These are phyloP conservation scores for Caenorhabditis sp. DNA, from an alignment of 2,888 invertebrate species.

Conservation along the genomic window DNA sequence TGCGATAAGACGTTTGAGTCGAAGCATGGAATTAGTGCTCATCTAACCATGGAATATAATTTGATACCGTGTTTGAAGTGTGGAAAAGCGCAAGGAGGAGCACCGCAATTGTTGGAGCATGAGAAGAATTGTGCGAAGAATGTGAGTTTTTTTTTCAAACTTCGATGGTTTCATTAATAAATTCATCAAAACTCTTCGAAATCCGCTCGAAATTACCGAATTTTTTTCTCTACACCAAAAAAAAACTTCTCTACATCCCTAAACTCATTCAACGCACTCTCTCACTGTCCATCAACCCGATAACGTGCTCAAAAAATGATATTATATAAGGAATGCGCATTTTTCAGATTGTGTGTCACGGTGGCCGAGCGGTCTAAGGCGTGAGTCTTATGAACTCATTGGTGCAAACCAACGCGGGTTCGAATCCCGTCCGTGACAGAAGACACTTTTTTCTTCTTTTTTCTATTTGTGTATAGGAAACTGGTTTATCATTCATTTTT, in stretches of 20 bases:
- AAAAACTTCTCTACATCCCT: no score
- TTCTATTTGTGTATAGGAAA: no score
- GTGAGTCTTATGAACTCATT: constrained; percentile 36
- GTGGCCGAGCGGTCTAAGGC: constrained; percentile 38
- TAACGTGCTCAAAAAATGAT: no score
- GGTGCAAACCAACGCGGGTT: constrained; percentile 32
- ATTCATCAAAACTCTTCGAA: no score
- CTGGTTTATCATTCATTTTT: no score
- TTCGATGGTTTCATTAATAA: background rate
- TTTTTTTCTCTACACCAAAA: no score
- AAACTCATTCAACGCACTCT: no score
- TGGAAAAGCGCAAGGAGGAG: background rate
- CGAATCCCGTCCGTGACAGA: constrained; percentile 19
- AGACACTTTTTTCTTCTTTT: background rate
- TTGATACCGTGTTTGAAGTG: constrained; percentile 8
- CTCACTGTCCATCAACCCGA: no score
- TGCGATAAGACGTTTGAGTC: constrained; percentile 1
- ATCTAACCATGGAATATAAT: background rate
- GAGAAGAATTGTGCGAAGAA: constrained; percentile 2
- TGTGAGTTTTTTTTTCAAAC: background rate
- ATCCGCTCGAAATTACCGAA: no score
- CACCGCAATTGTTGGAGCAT: background rate
- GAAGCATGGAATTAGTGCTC: background rate
- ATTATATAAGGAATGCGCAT: background rate
- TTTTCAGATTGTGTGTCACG: constrained; percentile 27